A percentile compares a stretch with the other conserved stretches of the same genome.
phyloP scores from a whole-genome alignment of 2,113 vertebrate genomes.

The Leptodactylus fuscus region DNA sequence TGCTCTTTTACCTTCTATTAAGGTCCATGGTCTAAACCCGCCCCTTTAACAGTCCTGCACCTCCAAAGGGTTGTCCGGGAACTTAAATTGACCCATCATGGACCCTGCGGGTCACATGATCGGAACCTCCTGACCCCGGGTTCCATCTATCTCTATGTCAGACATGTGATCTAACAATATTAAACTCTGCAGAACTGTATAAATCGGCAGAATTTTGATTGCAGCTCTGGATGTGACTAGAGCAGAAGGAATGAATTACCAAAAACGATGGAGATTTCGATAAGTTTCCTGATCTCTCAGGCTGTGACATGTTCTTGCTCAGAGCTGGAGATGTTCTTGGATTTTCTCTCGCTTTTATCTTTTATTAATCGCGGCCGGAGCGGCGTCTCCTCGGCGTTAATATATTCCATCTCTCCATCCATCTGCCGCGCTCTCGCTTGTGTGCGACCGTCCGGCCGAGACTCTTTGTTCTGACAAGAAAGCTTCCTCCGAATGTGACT shows the following conservation, averaged over 20 bases:
- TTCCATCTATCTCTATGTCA: no score
- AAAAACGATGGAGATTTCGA: no score
- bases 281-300: no score
- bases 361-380: neutral
- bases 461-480: constrained; percentile 30
- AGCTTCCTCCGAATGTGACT: neutral
- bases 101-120: no score
- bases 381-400: neutral
- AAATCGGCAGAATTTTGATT: neutral
- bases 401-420: neutral
- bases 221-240: neutral
- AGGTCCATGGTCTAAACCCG: neutral
- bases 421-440: neutral
- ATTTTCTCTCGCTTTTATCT: neutral
- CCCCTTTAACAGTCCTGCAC: no score
- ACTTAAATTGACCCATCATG: no score
- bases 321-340: neutral
- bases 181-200: no score
- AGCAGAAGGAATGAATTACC: neutral
- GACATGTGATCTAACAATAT: no score
- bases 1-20: neutral
- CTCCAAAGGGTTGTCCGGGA: no score
- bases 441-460: neutral
- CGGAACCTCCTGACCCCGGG: no score
- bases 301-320: neutral